phyloP scores from a whole-genome alignment of 1,140 invertebrate genomes.

The Leptinotarsa texana region DNA sequence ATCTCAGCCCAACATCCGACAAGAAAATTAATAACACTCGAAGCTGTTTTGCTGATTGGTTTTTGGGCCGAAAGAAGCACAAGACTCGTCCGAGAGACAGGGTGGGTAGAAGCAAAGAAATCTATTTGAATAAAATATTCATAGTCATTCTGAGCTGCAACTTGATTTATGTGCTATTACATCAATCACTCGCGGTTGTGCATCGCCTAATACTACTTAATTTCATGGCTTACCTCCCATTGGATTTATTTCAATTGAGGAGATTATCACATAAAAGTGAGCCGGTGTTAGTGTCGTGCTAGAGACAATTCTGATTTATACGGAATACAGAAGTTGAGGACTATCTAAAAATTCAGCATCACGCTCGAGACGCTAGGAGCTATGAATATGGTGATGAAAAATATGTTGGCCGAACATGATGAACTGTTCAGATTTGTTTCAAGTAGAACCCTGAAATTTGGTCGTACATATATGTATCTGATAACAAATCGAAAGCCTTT shows the following conservation, averaged over 20 bases:
- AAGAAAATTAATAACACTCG: background rate
- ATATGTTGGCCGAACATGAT: no score
- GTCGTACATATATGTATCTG: no score
- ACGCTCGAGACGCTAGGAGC: no score
- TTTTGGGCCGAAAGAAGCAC: background rate
- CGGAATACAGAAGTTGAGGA: no score
- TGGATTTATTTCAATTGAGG: constrained; percentile 2
- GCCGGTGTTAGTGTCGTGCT: background rate
- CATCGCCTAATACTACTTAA: background rate
- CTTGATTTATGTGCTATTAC: constrained; percentile 8
- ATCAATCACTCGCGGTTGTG: constrained; percentile 4
- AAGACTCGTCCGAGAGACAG: background rate
- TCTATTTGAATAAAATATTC: constrained; percentile 1
- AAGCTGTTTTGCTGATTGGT: background rate
- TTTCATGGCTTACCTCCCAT: background rate
- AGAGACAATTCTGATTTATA: no score
- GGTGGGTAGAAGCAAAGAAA: background rate
- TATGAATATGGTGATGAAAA: no score
- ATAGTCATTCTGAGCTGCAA: background rate
- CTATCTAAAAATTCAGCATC: no score
- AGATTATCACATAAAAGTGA: background rate
- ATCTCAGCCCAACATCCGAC: background rate
- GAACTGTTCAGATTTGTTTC: no score
- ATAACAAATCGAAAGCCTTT: no score
- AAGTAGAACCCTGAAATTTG: no score